Conservation (phyloP, 2,797 vertebrate genomes). For the Rhadinocentrus ornatus region DNA sequence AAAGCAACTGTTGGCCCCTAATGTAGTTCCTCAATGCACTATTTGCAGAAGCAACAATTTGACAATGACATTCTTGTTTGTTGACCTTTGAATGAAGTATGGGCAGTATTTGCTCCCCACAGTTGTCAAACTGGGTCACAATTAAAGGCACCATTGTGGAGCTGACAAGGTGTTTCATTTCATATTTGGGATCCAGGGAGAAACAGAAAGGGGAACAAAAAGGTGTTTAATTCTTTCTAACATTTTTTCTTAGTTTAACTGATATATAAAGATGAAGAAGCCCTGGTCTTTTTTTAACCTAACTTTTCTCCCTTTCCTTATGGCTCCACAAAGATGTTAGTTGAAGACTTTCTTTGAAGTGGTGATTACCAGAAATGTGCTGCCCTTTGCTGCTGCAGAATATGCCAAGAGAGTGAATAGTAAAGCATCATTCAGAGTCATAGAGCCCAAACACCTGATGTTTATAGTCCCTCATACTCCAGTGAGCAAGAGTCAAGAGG, state of each 20-base stretch:
- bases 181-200: slow-evolving; percentile 15
- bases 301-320: too few relatives aligned
- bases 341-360: background rate
- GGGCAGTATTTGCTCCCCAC: slow-evolving; percentile 34
- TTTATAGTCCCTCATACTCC: slow-evolving; percentile 26
- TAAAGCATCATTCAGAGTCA: slow-evolving; percentile 5
- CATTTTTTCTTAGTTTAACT: slow-evolving; percentile 18
- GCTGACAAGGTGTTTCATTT: slow-evolving; percentile 24
- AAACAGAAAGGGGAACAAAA: slow-evolving; percentile 6
- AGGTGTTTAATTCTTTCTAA: slow-evolving; percentile 28
- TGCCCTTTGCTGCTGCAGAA: background rate
- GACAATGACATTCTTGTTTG: slow-evolving; percentile 56
- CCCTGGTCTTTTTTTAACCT: too few relatives aligned
- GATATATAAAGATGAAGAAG: background rate
- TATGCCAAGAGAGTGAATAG: background rate
- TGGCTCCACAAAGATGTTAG: background rate
- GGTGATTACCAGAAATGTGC: background rate
- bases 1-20: slow-evolving; percentile 21
- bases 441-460: background rate
- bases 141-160: slow-evolving; percentile 44
- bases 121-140: slow-evolving; percentile 50
- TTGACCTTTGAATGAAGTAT: slow-evolving; percentile 54
- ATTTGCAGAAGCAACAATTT: slow-evolving; percentile 23
- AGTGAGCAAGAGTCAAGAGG: background rate
- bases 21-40: background rate